Base-by-base conservation (phyloP, 2,113 vertebrate species). In the Upupa epops region DNA sequence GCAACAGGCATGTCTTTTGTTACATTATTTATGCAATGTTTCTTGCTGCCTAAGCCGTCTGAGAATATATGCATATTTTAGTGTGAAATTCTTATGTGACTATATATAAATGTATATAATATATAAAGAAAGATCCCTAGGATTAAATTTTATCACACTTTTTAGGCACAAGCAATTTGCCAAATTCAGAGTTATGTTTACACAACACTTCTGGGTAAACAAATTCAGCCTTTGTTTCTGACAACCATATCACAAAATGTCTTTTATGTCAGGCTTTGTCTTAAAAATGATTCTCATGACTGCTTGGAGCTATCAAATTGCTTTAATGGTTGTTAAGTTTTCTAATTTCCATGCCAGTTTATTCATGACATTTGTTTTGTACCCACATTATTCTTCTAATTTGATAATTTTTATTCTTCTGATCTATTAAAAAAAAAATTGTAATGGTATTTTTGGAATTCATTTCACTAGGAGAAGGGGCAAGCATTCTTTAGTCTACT, bases 311-410 rank as follows among this genome's bases (percentile, higher is more conserved):
- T 64, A 61, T 79, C 61, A 83, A 29, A 92, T 89, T 81, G 66
- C 86, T 94, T 69, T 84, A 95, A 86, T 32, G 21, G 58, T 93
- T 93, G 83, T 86, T 78, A 90, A 89, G 77, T 92, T 90, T 92
- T 82, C 81, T 72, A 45, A 92, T 95, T 94, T 89, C 70, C n/a
- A 18, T 71, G 45, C 21, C 49, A 69, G 48, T 86, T 93, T 88
- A 78, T 88, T 86, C 14, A 81, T 11, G 4, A 8, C 14, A 36
- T 93, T 93, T 94, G 60, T 92, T 92, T 86, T 68, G 13, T 79
- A 49, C 19, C 49, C 60, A 48, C 29, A 8, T 61, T 90, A 66
- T 81, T 90, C 17, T 94, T 88, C 84, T 61, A 81, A 70, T 95
- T 86, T 2, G 4, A 19, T 83, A 61, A 34, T 68, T 94, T 86